Evolutionary conservation across 1,140 invertebrate genomes (phyloP), one percentile per base, ranked within the genome.

Genomic region (Papilio polyxenes): DNA sequence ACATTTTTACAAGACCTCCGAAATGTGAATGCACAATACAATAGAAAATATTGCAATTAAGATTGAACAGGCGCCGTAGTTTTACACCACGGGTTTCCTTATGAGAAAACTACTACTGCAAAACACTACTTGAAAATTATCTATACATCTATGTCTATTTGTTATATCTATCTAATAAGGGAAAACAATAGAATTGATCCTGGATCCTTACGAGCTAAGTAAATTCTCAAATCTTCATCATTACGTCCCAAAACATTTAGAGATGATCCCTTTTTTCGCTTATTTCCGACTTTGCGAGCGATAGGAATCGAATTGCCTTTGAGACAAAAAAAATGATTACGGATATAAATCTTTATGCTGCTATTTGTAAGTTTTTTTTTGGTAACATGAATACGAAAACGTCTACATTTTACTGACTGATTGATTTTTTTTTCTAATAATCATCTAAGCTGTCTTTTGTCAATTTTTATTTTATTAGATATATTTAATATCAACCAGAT

Each of bases 241-340:
- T 72, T 72, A 72, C 65, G 65, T 72, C 65, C 65, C 65, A 37
- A 72, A 72, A 72, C 65, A 72, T 72, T 37, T 72, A 72, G 65
- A 72, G 65, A 72, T 72, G 65, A 37, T 72, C 65, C 65, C 65
- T 72, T 72, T 72, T 72, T 72, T 72, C 65, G 65, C 65, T 72
- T 72, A 72, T 72, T 72, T 72, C 65, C 65, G 31, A 72, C 65
- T 72, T 72, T 72, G 65, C 23, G 31, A 72, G 5, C 65, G 65
- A 72, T 72, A 72, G 13, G 65, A 72, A 72, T 72, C 31, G 31
- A 72, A 72, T 72, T 72, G 65, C 31, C 31, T 72, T 15, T 72
- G 65, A 11, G 65, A 72, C 65, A 72, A 72, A 72, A 69, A 72
- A 72, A 72, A 40, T 72, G 65, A 72, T 72, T 72, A 72, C 31